Conservation (phyloP, 1,140 invertebrate genomes). For the Macrobrachium nipponense region DNA sequence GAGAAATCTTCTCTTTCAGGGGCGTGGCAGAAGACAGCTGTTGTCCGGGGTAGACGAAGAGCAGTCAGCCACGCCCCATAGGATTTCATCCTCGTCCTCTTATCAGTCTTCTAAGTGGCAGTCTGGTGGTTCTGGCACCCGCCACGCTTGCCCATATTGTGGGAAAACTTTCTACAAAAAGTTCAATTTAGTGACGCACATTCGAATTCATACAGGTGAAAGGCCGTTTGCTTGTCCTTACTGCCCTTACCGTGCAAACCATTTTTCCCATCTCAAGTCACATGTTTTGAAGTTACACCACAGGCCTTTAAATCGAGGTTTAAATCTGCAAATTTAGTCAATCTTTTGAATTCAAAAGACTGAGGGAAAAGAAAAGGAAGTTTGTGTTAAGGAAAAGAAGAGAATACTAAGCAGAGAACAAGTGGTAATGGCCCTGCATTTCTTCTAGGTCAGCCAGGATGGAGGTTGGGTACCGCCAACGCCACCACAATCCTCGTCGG, state of each 20-base stretch:
- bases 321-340: not conserved
- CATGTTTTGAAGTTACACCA: conserved; percentile 45
- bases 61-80: conserved; percentile 46
- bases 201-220: conserved; percentile 53
- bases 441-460: conserved; percentile 51
- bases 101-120: too few relatives aligned
- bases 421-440: conserved; percentile 46
- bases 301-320: conserved; percentile 27
- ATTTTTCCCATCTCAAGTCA: conserved; percentile 56
- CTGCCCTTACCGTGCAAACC: conserved; percentile 53
- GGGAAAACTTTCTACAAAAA: conserved; percentile 52
- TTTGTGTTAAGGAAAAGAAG: not conserved
- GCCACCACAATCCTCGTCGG: conserved; percentile 20
- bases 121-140: conserved; percentile 12
- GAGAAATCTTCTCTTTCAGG: conserved; percentile 57
- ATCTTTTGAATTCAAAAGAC: too few relatives aligned
- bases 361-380: not conserved
- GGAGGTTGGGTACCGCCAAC: conserved; percentile 31
- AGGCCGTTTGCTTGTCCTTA: conserved; percentile 51
- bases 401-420: too few relatives aligned
- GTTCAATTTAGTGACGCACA: conserved; percentile 56
- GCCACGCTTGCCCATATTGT: conserved; percentile 51
- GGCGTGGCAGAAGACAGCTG: conserved; percentile 45
- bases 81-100: conserved; percentile 29
- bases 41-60: not conserved